These are phyloP conservation scores for Xiphorhynchus erythropygius DNA, from an alignment of 2,797 vertebrate species.

Conservation along the genomic window DNA sequence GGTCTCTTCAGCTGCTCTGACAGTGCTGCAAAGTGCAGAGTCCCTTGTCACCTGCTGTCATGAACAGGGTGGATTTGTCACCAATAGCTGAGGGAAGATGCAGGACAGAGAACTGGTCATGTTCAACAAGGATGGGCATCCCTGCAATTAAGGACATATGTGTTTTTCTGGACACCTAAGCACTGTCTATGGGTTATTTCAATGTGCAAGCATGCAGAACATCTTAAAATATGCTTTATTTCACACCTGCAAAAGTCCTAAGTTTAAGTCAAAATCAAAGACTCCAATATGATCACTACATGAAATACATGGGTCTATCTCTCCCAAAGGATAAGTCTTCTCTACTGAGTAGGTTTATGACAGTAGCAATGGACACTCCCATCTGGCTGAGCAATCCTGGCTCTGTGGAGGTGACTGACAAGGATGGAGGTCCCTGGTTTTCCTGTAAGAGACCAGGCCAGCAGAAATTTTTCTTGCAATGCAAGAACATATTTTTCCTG, in stretches of 20 bases:
- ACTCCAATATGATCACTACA: not conserved
- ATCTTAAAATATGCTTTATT: not conserved
- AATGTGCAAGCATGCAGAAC: not conserved
- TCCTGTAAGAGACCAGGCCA: not conserved
- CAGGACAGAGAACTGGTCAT: not conserved
- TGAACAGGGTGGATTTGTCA: not conserved
- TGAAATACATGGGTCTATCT: not conserved
- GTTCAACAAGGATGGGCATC: not conserved
- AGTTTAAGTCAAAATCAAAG: not conserved
- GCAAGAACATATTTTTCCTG: not conserved
- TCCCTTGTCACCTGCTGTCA: not conserved
- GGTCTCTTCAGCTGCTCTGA: not conserved
- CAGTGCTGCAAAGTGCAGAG: not conserved
- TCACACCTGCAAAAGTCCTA: not conserved
- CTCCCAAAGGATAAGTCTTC: not conserved
- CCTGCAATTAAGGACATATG: not conserved
- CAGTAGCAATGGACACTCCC: not conserved
- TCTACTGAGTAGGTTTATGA: not conserved
- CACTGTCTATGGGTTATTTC: not conserved
- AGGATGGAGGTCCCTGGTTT: not conserved
- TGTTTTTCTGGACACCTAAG: not conserved
- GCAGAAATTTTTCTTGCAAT: not conserved
- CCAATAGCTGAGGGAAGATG: accelerated
- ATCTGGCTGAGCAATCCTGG: not conserved
- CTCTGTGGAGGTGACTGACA: not conserved